phyloP scores from a whole-genome alignment of 2,888 invertebrate genomes.

The Caenorhabditis becei region DNA sequence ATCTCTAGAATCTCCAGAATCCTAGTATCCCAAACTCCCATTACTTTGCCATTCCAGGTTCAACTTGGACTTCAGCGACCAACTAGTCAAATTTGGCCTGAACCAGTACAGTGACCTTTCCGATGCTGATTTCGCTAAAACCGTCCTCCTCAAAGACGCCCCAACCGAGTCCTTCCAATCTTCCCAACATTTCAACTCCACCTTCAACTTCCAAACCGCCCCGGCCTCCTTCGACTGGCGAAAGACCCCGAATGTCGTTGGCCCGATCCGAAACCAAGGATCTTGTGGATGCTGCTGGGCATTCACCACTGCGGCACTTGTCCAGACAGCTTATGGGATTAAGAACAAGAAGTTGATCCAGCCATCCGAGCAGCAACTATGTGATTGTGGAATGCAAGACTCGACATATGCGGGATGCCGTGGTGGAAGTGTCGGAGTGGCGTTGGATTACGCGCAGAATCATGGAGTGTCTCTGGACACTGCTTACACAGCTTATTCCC shows the following conservation, averaged over 20 bases:
- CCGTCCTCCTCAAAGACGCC: not conserved
- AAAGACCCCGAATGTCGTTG: not conserved
- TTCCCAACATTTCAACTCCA: too few species aligned
- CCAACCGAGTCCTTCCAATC: not conserved
- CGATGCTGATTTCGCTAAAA: not conserved
- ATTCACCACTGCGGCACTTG: not conserved
- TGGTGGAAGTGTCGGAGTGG: not conserved
- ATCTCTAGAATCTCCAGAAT: too few species aligned
- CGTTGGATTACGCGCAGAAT: not conserved
- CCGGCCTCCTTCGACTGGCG: conserved; percentile 5
- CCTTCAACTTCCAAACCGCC: not conserved
- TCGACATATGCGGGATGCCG: conserved; percentile 1
- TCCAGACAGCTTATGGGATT: not conserved
- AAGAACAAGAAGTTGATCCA: not conserved
- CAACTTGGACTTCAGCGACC: not conserved
- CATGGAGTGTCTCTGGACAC: not conserved
- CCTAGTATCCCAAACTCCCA: too few species aligned
- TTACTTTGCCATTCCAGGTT: too few species aligned
- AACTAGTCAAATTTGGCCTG: not conserved
- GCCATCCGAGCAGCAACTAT: conserved; percentile 5
- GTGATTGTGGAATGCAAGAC: not conserved
- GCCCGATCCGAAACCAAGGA: not conserved
- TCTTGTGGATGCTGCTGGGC: conserved; percentile 11
- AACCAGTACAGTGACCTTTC: not conserved
- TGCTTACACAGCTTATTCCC: not conserved